Conservation (phyloP, 2,888 invertebrate species). For the Fabriciana adippe region DNA sequence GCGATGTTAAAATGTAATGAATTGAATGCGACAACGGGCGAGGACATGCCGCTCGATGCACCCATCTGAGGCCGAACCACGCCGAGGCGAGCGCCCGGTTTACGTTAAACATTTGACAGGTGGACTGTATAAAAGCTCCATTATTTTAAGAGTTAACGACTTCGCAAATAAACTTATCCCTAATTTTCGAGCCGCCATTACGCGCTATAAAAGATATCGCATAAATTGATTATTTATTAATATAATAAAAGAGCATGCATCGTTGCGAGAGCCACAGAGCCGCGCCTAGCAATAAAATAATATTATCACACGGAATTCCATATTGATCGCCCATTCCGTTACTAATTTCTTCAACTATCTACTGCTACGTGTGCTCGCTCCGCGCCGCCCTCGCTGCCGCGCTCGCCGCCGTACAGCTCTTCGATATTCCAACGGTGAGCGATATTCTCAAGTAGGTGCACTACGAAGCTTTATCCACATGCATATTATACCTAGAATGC, state of each 20-base stretch:
- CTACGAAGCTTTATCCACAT: background rate
- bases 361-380: conserved; percentile 7
- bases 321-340: conserved; percentile 25
- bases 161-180: conserved; percentile 19
- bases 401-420: too few species aligned
- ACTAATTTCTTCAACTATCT: conserved; percentile 21
- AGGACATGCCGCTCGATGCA: conserved; percentile 2
- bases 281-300: conserved; percentile 28
- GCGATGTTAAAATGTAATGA: conserved; percentile 1
- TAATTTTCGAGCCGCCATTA: conserved; percentile 6
- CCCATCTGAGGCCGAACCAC: background rate
- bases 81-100: conserved; percentile 5
- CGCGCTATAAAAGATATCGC: conserved; percentile 7
- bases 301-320: conserved; percentile 25
- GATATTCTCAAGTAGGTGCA: background rate
- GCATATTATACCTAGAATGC: too few species aligned
- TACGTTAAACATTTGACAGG: conserved; percentile 29
- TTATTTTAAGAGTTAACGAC: conserved; percentile 31
- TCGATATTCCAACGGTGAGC: background rate
- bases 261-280: conserved; percentile 10
- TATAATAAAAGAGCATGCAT: conserved; percentile 3
- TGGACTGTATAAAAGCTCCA: conserved; percentile 22
- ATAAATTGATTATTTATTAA: conserved; percentile 14
- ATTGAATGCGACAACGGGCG: conserved; percentile 11
- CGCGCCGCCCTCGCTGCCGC: background rate